Evolutionary conservation across 2,797 vertebrate genomes (phyloP).

Genomic region (Loris lydekkerianus): DNA sequence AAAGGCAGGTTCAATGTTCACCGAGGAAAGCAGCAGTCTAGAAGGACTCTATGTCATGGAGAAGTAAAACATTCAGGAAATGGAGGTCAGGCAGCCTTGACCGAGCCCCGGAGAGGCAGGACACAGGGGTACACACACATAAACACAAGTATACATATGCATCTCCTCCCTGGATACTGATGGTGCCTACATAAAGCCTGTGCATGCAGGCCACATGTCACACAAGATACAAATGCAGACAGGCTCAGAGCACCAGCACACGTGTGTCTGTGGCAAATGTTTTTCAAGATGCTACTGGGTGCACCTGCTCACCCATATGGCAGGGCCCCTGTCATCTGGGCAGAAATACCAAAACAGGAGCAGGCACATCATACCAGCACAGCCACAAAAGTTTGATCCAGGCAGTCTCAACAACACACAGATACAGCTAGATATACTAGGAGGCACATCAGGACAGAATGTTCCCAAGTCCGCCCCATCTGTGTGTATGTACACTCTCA

Average conservation of each 20-base stretch:
- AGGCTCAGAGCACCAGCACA: not conserved
- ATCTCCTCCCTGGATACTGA: not conserved
- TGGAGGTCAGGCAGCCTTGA: not conserved
- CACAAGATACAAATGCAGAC: not conserved
- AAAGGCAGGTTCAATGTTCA: not conserved
- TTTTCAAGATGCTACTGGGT: not conserved
- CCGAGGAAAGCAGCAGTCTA: not conserved
- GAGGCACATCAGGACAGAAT: not conserved
- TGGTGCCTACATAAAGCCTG: not conserved
- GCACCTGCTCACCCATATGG: not conserved
- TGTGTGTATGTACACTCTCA: fast-evolving
- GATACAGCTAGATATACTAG: not conserved
- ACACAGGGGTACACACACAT: fast-evolving
- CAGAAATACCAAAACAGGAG: not conserved
- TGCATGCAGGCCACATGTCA: not conserved
- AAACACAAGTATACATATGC: fast-evolving
- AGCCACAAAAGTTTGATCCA: not conserved
- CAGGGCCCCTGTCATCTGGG: not conserved
- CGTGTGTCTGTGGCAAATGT: not conserved
- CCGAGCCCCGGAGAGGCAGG: not conserved
- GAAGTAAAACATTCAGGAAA: not conserved
- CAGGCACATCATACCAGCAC: not conserved
- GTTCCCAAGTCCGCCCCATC: not conserved
- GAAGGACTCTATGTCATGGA: not conserved
- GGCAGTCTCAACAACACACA: not conserved